phyloP scores from a whole-genome alignment of 1,140 invertebrate genomes.

The Pogonognathellus flavescens region DNA sequence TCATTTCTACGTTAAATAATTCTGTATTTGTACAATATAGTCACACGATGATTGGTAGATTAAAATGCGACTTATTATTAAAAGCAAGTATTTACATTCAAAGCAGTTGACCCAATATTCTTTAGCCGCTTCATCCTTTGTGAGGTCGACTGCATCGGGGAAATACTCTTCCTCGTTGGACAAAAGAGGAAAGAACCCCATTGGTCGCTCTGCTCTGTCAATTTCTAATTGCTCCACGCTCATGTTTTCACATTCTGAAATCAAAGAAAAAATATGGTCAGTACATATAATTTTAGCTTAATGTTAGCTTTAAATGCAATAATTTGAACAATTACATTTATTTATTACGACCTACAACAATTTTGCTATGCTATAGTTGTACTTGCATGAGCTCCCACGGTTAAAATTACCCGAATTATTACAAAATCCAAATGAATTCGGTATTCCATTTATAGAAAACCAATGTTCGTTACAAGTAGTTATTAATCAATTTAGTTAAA shows the following conservation, averaged over 20 bases:
- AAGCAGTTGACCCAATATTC: slow-evolving; percentile 95
- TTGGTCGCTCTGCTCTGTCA: slow-evolving; percentile 76
- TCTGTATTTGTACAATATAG: background rate
- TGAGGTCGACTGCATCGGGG: slow-evolving; percentile 91
- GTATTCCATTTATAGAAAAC: no score
- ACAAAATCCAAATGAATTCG: no score
- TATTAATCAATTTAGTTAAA: background rate
- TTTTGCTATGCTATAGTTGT: no score
- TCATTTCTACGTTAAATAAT: background rate
- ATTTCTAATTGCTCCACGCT: slow-evolving; percentile 78
- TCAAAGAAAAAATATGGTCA: background rate
- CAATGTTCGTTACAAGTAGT: background rate
- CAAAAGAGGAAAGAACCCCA: slow-evolving; percentile 78
- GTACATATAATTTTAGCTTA: no score
- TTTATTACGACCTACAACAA: no score
- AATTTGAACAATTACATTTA: no score
- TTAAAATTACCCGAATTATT: no score
- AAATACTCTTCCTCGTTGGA: slow-evolving; percentile 78
- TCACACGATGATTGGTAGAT: no score
- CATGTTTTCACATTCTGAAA: background rate
- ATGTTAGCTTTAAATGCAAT: no score
- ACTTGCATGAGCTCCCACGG: no score
- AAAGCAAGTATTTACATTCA: slow-evolving; percentile 76
- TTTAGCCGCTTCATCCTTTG: slow-evolving; percentile 85
- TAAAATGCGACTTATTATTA: no score